Evolutionary conservation across 2,797 vertebrate genomes (phyloP), one percentile per base, ranked within the genome.

Genomic region (Cyclura pinguis): DNA sequence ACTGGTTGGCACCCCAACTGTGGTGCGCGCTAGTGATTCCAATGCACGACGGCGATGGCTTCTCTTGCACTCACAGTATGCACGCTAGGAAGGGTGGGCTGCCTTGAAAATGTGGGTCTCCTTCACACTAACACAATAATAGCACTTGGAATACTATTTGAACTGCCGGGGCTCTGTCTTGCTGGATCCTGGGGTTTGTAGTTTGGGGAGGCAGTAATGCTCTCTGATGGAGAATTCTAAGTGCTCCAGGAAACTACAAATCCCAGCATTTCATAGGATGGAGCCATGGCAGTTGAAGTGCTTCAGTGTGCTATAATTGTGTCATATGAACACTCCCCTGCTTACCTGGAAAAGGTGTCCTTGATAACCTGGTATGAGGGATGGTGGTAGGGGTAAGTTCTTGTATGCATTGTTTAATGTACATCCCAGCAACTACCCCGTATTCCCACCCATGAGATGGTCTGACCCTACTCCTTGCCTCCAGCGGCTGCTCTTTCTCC

Each of bases 11-110:
- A 24, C 27, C 2, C 32, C 13, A 29, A n/a, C 4, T 35, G n/a
- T 62, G 29, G 57, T 22, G 74, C 3, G 7, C 18, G 3, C 27
- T 2, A 6, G 24, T 1, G 9, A 7, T 22, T 57, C 52, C 16
- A 1, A 9, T 24, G n/a, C 52, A 5, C 14, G 13, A 10, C 6
- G 0, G 50, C 1, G 16, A 9, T 5, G 6, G 32, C 38, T 2
- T 4, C 73, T 3, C 38, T 80, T 1, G 16, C n/a, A 22, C 74
- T 27, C 35, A 27, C 10, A 6, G 1, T 6, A 0, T 32, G 42
- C 6, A 12, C 4, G 9, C 1, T 35, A 0, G 6, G 20, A 35
- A 80, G 29, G 2, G 18, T n/a, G 42, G 64, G 7, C 32, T 38
- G 14, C 1, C 69, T 47, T 32, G 62, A 8, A 72, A 72, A 72